These are phyloP conservation scores for Argynnis bischoffii DNA, from an alignment of 2,888 invertebrate genomes.

Conservation along the genomic window DNA sequence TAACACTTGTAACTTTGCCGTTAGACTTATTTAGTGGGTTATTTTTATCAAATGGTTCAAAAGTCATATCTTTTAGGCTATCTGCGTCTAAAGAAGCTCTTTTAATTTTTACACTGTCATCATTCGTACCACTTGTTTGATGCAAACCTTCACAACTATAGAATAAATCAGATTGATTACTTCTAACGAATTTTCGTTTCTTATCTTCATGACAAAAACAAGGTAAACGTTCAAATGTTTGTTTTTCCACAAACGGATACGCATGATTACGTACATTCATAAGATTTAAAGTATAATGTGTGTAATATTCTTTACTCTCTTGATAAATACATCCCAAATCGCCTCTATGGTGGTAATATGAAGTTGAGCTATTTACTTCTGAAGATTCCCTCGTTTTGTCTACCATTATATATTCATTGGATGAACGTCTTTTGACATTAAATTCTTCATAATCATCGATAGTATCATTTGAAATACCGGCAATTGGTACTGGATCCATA, in stretches of 20 bases:
- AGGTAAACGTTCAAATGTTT: constrained; percentile 50
- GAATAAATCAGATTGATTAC: constrained; percentile 40
- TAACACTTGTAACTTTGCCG: constrained; percentile 36
- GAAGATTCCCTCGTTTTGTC: neutral
- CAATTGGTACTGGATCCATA: constrained; percentile 7
- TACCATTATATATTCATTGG: neutral
- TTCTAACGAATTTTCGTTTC: constrained; percentile 19
- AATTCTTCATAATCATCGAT: neutral
- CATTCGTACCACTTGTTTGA: neutral
- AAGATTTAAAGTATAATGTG: constrained; percentile 55
- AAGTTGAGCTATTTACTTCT: neutral
- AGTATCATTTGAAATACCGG: neutral
- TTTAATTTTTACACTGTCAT: constrained; percentile 10
- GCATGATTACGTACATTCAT: constrained; percentile 45
- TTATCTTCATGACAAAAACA: constrained; percentile 59
- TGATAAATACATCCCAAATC: constrained; percentile 55
- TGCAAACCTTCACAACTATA: constrained; percentile 52
- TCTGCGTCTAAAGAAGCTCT: neutral
- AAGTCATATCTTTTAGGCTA: constrained; percentile 26
- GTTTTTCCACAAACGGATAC: constrained; percentile 56
- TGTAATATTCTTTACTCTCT: constrained; percentile 49
- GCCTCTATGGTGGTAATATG: constrained; percentile 55
- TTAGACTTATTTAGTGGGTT: neutral
- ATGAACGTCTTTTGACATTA: constrained; percentile 5
- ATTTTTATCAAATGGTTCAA: constrained; percentile 40